Evolutionary conservation across 2,888 invertebrate genomes (phyloP), one percentile per base, ranked within the genome.

Genomic region (Agrochola circellaris): DNA sequence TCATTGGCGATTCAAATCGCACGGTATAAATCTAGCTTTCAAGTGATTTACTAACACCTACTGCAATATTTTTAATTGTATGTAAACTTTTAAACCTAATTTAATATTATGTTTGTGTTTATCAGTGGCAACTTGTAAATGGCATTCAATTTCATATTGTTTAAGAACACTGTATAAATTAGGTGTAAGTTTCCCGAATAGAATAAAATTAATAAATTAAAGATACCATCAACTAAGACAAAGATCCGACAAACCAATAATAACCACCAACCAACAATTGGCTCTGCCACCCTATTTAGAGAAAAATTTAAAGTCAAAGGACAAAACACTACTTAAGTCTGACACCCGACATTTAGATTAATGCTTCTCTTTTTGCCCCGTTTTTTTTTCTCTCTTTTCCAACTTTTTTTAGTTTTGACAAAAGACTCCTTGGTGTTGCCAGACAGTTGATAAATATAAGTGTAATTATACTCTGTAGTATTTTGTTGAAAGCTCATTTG

Each of bases 401-500:
- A 51, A 42, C 66, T 20, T 42, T 82, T 82, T 85, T 78, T 64
- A 73, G 75, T 82, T 85, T 89, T 91, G 91, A 92, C 91, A 92
- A 90, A 91, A 91, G 90, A 90, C 82, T 80, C 82, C 72, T 71
- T 80, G 85, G 85, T 80, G 83, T 75, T 88, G 89, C 81, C 51
- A 92, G 93, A 93, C 94, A 93, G 93, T 90, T 91, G 92, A 96
- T 96, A 96, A 95, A 96, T 96, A 94, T 91, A 77, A 87, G 88
- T 89, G 92, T 95, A 96, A 96, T 96, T 95, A 96, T 94, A 93
- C 93, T 91, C 90, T 89, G 89, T 90, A 92, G 93, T 91, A 92
- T 95, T 95, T 94, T 94, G 96, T 96, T 95, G 96, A 95, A 95
- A 95, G 93, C 92, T 93, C 94, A 95, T 96, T 94, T 94, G 94